A percentile compares a stretch with the other conserved stretches of the same genome.
Conservation (phyloP, 2,888 invertebrate species). For the Copidosoma aretas region DNA sequence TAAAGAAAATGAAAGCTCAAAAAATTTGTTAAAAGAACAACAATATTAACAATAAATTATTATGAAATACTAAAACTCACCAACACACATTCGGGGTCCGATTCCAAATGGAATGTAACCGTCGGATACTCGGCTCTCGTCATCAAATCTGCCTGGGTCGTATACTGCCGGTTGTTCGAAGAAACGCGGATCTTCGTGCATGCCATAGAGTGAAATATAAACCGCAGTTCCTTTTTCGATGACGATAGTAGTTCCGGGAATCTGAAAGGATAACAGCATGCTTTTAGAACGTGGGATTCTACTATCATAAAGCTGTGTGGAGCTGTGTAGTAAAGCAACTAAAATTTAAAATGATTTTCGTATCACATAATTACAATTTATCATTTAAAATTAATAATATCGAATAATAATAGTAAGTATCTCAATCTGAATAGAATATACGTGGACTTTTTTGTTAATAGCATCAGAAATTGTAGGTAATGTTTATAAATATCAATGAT, state of each 20-base stretch:
- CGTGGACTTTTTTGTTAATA: too few species aligned
- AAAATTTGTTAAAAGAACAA: too few species aligned
- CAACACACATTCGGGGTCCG: slow-evolving; percentile 53
- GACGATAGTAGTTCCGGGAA: slow-evolving; percentile 52
- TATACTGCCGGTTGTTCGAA: slow-evolving; percentile 49
- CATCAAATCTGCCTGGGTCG: slow-evolving; percentile 52
- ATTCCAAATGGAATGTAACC: slow-evolving; percentile 56
- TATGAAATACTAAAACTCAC: slow-evolving; percentile 44
- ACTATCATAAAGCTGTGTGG: too few species aligned
- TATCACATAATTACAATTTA: too few species aligned
- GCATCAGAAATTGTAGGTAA: too few species aligned
- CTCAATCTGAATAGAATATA: too few species aligned
- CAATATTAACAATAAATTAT: too few species aligned
- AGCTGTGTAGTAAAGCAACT: too few species aligned
- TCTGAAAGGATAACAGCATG: slow-evolving; percentile 40
- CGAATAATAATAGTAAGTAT: too few species aligned
- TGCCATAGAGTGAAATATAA: slow-evolving; percentile 54
- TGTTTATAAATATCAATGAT: neutral
- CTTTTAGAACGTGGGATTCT: neutral
- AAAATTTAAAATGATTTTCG: too few species aligned
- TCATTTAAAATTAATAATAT: too few species aligned
- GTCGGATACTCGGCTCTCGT: slow-evolving; percentile 47
- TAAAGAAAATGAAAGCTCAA: too few species aligned
- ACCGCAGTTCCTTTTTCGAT: slow-evolving; percentile 55
- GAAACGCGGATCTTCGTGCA: slow-evolving; percentile 52